Evolutionary conservation across 2,888 invertebrate species (phyloP).

Genomic region (Alloplasta piceator): DNA sequence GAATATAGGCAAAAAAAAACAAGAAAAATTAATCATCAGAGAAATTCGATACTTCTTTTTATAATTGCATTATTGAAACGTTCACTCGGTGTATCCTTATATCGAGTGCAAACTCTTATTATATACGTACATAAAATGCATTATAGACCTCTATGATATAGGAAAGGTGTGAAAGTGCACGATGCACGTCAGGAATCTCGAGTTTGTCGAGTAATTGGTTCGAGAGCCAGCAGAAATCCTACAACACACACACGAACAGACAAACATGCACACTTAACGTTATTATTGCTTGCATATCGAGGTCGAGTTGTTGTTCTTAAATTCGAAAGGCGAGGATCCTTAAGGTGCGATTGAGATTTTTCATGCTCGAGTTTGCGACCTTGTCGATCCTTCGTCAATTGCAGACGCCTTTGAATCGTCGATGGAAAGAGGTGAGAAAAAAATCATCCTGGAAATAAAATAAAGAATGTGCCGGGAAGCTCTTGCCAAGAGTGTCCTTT

Average conservation of each 20-base stretch:
- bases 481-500: too few species aligned
- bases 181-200: constrained; percentile 65
- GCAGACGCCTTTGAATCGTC: background rate
- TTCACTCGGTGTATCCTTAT: constrained; percentile 37
- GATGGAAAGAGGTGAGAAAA: background rate
- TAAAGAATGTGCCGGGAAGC: too few species aligned
- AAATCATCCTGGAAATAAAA: background rate
- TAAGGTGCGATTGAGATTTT: constrained; percentile 54
- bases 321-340: constrained; percentile 64
- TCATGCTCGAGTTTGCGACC: constrained; percentile 64
- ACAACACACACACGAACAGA: background rate
- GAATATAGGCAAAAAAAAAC: constrained; percentile 15
- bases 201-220: constrained; percentile 68
- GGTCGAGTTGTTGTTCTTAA: constrained; percentile 66
- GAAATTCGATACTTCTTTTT: constrained; percentile 57
- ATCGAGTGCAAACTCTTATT: constrained; percentile 13
- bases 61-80: constrained; percentile 47
- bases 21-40: constrained; percentile 16
- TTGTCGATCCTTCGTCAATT: constrained; percentile 50
- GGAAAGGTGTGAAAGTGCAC: constrained; percentile 70
- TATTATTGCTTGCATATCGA: constrained; percentile 69
- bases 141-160: constrained; percentile 34
- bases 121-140: constrained; percentile 3
- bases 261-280: constrained; percentile 32
- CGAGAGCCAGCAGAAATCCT: constrained; percentile 25